These are phyloP conservation scores for Conops quadrifasciatus DNA, from an alignment of 2,888 invertebrate genomes.

Conservation along the genomic window DNA sequence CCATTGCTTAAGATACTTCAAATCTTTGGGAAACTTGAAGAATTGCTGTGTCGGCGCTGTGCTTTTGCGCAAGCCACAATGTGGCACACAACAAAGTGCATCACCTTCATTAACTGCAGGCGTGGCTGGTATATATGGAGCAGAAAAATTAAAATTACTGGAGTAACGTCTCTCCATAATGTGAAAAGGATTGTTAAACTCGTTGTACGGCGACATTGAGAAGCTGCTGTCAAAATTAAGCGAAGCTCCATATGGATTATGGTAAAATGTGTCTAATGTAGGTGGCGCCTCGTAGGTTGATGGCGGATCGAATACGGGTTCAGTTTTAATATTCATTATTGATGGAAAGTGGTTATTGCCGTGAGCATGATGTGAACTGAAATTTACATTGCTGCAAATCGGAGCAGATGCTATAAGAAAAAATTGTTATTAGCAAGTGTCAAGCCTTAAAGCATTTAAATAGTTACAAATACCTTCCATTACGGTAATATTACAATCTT, in stretches of 20 bases:
- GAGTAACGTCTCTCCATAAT: slow-evolving; percentile 24
- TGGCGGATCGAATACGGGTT: slow-evolving; percentile 18
- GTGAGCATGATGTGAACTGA: neutral
- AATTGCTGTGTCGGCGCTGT: slow-evolving; percentile 58
- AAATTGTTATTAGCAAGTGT: too few relatives aligned
- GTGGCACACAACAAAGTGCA: slow-evolving; percentile 54
- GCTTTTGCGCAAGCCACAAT: slow-evolving; percentile 57
- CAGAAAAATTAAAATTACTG: slow-evolving; percentile 47
- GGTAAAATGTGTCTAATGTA: slow-evolving; percentile 38
- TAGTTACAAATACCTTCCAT: slow-evolving; percentile 50
- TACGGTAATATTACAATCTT: slow-evolving; percentile 54
- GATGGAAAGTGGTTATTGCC: slow-evolving; percentile 1
- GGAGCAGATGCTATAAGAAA: slow-evolving; percentile 21
- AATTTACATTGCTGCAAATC: slow-evolving; percentile 24
- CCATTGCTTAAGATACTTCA: slow-evolving; percentile 59
- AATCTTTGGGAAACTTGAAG: slow-evolving; percentile 58
- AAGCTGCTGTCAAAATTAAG: neutral
- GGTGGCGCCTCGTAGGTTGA: neutral
- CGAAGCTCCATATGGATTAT: neutral
- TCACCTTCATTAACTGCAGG: slow-evolving; percentile 47
- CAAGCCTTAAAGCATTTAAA: neutral
- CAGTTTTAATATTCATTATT: slow-evolving; percentile 22
- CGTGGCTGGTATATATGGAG: slow-evolving; percentile 36
- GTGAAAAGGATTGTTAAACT: slow-evolving; percentile 10
- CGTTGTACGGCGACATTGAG: slow-evolving; percentile 15